phyloP scores from a whole-genome alignment of 2,113 vertebrate species.

The Gymnobelideus leadbeateri region DNA sequence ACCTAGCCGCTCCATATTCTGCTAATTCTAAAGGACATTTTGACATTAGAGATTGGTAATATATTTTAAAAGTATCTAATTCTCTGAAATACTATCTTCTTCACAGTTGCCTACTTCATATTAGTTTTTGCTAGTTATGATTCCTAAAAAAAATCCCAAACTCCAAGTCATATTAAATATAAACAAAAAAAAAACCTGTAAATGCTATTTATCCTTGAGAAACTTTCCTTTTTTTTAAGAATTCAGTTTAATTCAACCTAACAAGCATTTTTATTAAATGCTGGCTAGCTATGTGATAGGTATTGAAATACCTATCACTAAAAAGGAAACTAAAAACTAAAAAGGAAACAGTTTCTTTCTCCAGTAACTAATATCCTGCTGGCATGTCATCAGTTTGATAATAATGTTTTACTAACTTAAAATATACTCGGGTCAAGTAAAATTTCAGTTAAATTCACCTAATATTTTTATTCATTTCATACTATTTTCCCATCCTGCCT shows the following conservation, averaged over 20 bases:
- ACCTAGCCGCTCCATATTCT: too few relatives aligned
- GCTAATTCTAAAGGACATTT: not conserved
- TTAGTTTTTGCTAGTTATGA: not conserved
- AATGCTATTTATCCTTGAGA: not conserved
- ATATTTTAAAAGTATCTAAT: not conserved
- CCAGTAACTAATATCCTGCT: not conserved
- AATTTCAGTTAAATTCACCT: not conserved
- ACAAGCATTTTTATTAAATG: not conserved
- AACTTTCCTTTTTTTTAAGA: not conserved
- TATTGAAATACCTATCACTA: too few relatives aligned
- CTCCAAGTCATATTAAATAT: not conserved
- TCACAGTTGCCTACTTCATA: not conserved
- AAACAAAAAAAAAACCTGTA: not conserved
- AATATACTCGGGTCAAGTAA: not conserved
- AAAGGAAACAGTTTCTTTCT: not conserved
- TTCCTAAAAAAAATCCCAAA: not conserved
- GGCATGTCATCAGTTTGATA: not conserved
- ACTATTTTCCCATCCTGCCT: not conserved
- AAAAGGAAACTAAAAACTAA: not conserved
- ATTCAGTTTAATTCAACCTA: not conserved
- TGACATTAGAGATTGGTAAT: not conserved
- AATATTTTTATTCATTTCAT: not conserved
- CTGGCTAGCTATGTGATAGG: not conserved
- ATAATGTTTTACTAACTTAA: not conserved
- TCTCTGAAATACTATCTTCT: not conserved